A percentile compares a stretch with the other conserved stretches of the same genome.
Conservation (phyloP, 2,113 vertebrate species). For the Entomyzon cyanotis region DNA sequence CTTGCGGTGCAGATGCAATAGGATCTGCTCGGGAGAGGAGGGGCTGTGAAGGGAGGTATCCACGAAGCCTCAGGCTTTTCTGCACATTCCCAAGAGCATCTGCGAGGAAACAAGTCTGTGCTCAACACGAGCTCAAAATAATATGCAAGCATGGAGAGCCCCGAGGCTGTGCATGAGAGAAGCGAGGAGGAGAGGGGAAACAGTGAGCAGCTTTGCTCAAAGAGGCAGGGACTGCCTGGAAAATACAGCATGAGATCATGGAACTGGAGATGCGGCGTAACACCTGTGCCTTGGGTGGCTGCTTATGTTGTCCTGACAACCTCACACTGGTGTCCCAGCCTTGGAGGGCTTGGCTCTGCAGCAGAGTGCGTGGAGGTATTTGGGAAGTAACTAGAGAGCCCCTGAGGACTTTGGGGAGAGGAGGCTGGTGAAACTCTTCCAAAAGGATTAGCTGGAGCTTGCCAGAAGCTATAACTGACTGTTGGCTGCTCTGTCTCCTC, state of each 20-base stretch:
- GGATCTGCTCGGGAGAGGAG: background rate
- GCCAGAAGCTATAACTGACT: conserved; percentile 52
- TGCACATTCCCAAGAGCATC: background rate
- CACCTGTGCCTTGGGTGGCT: conserved; percentile 44
- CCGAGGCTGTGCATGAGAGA: background rate
- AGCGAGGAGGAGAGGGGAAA: background rate
- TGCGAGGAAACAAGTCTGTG: background rate
- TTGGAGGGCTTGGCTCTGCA: conserved; percentile 39
- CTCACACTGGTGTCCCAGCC: background rate
- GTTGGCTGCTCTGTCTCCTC: conserved; percentile 44
- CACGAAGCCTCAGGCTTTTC: background rate
- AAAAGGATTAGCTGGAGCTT: conserved; percentile 42
- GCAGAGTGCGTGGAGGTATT: conserved; percentile 9
- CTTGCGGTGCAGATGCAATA: background rate
- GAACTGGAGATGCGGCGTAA: background rate
- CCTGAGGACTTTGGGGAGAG: conserved; percentile 38
- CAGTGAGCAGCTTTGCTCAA: background rate
- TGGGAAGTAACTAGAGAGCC: conserved; percentile 59
- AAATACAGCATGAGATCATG: conserved; percentile 55
- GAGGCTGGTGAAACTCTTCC: conserved; percentile 47
- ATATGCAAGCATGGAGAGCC: background rate
- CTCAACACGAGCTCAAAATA: background rate
- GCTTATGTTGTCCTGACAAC: conserved; percentile 56
- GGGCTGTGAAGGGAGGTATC: background rate
- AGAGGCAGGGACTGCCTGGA: background rate